Evolutionary conservation across 2,113 vertebrate genomes (phyloP), one percentile per base, ranked within the genome.

Genomic region (Anolis sagrei): DNA sequence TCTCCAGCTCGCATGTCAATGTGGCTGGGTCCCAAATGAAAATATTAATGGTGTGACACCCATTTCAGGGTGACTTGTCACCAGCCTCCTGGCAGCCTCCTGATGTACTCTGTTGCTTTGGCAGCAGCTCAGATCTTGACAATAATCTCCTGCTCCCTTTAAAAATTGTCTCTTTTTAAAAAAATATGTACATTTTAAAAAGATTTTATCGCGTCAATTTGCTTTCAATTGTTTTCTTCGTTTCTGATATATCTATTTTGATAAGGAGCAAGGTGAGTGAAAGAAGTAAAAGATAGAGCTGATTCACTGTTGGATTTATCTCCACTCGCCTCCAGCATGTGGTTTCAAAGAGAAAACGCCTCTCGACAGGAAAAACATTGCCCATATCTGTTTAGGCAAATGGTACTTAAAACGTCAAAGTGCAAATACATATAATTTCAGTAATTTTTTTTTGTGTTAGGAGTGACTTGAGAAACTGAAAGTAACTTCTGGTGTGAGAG

Each of bases 31-130:
- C 9, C 58, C 78, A 81, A n/a, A 81, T 49, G 58, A 51, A 62
- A 86, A 86, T 73, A 72, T 27, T 72, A 79, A 39, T 39, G 74
- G 51, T 27, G 48, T 58, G 75, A 39, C 48, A 72, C 58, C n/a
- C 49, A 36, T 39, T 77, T 77, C 66, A 84, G 75, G 32, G 16
- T 77, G 48, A 54, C 18, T 69, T 68, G 32, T 36, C 81, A 73
- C 58, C 82, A 66, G 61, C 7, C 68, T 49, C 58, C 18, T 86
- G 70, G 69, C 77, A 80, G 32, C 32, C 29, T 51, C 27, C 27
- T 34, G 14, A 16, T 58, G 54, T 58, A 58, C 54, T 58, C 54
- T 16, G 54, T 58, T 66, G 78, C 48, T 62, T 36, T 79, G 68
- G 51, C 76, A 79, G 29, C 36, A 73, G 36, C 36, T 72, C 34